Evolutionary conservation across 2,797 vertebrate genomes (phyloP).

Genomic region (Gymnothorax reevesii): DNA sequence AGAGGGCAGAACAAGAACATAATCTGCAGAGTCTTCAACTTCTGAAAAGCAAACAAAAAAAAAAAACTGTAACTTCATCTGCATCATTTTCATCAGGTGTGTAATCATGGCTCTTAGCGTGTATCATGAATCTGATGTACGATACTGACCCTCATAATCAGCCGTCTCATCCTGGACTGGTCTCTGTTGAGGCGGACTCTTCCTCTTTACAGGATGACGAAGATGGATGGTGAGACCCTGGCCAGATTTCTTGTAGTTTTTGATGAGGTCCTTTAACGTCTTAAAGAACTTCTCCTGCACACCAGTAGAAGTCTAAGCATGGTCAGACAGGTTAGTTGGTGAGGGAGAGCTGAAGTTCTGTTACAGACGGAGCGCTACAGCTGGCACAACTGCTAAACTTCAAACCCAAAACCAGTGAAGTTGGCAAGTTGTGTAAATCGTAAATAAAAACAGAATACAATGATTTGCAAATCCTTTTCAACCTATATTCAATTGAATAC

Average conservation of each 20-base stretch:
- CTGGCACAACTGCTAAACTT: not conserved
- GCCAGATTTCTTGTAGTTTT: constrained; percentile 20
- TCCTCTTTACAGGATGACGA: not conserved
- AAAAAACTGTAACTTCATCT: not conserved
- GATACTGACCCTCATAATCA: constrained; percentile 33
- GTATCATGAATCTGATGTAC: not conserved
- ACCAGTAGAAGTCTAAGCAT: constrained; percentile 9
- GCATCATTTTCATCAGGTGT: not conserved
- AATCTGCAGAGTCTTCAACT: not conserved
- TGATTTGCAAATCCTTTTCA: too few relatives aligned
- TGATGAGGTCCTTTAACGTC: constrained; percentile 24
- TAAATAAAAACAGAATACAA: too few relatives aligned
- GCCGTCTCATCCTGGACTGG: not conserved
- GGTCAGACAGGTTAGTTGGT: not conserved
- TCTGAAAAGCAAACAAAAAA: not conserved
- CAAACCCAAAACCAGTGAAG: too few relatives aligned
- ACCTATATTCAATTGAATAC: too few relatives aligned
- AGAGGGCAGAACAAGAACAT: constrained; percentile 2
- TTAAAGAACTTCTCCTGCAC: constrained; percentile 29
- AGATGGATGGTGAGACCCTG: constrained; percentile 18
- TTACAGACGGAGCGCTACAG: not conserved
- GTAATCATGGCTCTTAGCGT: not conserved
- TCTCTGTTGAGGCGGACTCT: not conserved
- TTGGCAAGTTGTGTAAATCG: too few relatives aligned
- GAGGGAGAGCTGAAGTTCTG: not conserved